Evolutionary conservation across 2,888 invertebrate genomes (phyloP).

Genomic region (Caenorhabditis macrosperma): DNA sequence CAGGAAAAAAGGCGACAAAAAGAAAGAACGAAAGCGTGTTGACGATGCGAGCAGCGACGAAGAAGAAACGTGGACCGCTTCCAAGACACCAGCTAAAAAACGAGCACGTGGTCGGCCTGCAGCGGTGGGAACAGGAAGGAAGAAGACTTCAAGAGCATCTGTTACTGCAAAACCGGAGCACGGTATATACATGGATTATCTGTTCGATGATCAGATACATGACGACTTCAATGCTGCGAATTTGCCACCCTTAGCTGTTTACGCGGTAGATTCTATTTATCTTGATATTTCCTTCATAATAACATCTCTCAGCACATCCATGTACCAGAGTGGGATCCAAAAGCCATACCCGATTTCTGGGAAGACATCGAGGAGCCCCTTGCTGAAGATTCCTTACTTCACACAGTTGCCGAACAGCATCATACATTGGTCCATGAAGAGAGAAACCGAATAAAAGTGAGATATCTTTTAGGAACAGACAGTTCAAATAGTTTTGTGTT

Average conservation of each 20-base stretch:
- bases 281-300: neutral
- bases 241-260: slow-evolving; percentile 9
- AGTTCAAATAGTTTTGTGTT: neutral
- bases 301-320: slow-evolving; percentile 29
- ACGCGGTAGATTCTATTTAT: slow-evolving; percentile 15
- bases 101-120: slow-evolving; percentile 28
- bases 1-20: slow-evolving; percentile 30
- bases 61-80: neutral
- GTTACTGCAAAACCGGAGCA: neutral
- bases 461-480: neutral
- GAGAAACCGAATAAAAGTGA: slow-evolving; percentile 26
- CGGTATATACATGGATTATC: slow-evolving; percentile 30
- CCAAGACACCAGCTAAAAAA: slow-evolving; percentile 4
- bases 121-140: neutral
- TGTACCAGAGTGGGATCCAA: slow-evolving; percentile 26
- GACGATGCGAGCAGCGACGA: slow-evolving; percentile 39
- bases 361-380: neutral
- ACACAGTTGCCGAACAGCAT: slow-evolving; percentile 41
- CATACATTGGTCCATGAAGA: slow-evolving; percentile 42
- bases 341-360: slow-evolving; percentile 34
- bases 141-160: slow-evolving; percentile 8
- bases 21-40: slow-evolving; percentile 29
- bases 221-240: slow-evolving; percentile 13
- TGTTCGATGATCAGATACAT: slow-evolving; percentile 22
- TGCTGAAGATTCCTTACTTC: slow-evolving; percentile 6